Conservation (phyloP, 2,113 vertebrate genomes). For the Lycocorax pyrrhopterus region DNA sequence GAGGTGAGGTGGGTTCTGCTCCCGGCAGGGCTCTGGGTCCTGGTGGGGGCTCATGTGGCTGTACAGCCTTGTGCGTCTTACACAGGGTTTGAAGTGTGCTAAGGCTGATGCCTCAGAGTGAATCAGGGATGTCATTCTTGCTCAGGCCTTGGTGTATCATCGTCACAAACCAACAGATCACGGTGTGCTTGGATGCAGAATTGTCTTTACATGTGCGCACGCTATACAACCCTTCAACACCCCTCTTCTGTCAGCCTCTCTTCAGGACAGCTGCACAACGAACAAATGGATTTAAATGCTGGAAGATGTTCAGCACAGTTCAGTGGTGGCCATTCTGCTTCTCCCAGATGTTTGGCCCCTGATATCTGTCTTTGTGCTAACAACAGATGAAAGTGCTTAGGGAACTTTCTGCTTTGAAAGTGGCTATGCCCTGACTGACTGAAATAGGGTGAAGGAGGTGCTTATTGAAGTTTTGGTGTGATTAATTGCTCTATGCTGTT, state of each 20-base stretch:
- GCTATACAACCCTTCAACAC: background rate
- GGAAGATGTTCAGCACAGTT: background rate
- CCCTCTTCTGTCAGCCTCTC: background rate
- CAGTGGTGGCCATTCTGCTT: background rate
- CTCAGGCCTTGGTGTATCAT: background rate
- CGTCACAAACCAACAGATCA: background rate
- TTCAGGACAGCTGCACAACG: background rate
- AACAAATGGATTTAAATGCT: background rate
- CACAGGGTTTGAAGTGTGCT: background rate
- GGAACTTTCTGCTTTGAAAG: background rate
- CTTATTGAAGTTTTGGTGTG: background rate
- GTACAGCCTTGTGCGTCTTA: rapidly evolving
- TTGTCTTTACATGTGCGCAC: background rate
- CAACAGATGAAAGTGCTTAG: background rate
- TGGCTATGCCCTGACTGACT: background rate
- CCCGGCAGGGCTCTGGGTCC: background rate
- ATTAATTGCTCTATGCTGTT: background rate
- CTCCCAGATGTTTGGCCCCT: background rate
- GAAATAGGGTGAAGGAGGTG: background rate
- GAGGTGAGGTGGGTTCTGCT: background rate
- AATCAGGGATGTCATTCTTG: too few relatives aligned
- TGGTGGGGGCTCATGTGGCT: background rate
- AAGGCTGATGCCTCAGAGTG: background rate
- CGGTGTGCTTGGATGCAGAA: background rate
- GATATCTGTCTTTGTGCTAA: background rate